Percentiles rank a stretch among this genome's conserved stretches.
These are phyloP conservation scores for Dryoscopus gambensis DNA, from an alignment of 2,113 vertebrate genomes.

Conservation along the genomic window DNA sequence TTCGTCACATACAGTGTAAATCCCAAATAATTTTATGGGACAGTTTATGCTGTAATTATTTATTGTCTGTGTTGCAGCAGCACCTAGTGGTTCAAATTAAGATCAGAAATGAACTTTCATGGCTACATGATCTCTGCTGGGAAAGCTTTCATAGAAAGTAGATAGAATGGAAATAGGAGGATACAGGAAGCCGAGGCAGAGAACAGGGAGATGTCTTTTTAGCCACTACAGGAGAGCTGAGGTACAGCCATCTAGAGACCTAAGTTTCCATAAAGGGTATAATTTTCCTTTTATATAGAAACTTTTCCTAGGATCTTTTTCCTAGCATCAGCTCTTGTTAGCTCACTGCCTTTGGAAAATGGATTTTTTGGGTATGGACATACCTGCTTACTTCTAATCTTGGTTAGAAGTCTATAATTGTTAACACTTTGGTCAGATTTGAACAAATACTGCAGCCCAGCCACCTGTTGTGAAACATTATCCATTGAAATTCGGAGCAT, in stretches of 20 bases:
- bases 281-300: not conserved
- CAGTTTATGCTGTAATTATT: not conserved
- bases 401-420: not conserved
- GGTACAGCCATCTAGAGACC: not conserved
- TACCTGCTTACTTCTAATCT: not conserved
- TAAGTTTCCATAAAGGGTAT: not conserved
- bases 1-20: not conserved
- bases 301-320: too few relatives aligned
- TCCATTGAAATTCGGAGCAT: not conserved
- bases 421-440: not conserved
- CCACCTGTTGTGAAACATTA: not conserved
- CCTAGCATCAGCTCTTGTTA: not conserved
- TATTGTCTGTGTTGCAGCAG: constrained; percentile 49
- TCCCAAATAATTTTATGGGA: not conserved
- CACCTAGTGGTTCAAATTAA: constrained; percentile 57
- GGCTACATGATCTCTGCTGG: not conserved
- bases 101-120: not conserved
- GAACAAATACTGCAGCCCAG: not conserved
- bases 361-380: not conserved
- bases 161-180: not conserved
- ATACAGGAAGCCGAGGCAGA: not conserved
- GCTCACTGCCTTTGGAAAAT: not conserved
- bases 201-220: not conserved
- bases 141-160: not conserved
- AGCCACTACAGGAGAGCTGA: not conserved